Percentiles rank a stretch among this genome's conserved stretches.
phyloP scores from a whole-genome alignment of 2,888 invertebrate genomes.

The Antheraea yamamai region DNA sequence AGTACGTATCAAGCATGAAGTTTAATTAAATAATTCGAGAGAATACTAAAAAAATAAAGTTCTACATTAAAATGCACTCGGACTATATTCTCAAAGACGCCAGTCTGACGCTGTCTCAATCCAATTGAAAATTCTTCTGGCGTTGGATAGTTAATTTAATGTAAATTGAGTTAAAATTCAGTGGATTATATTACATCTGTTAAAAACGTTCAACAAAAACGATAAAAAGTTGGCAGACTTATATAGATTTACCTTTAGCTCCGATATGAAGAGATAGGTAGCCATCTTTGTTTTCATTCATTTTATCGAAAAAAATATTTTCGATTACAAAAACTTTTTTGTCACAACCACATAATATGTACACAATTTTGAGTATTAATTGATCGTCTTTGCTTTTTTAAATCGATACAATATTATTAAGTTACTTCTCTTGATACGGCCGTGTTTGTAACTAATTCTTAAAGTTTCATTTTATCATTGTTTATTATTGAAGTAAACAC shows the following conservation, averaged over 20 bases:
- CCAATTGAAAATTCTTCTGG: conserved; percentile 5
- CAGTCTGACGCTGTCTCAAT: conserved; percentile 4
- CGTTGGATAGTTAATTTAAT: conserved; percentile 6
- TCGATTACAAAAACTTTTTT: background rate
- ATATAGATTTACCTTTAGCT: conserved; percentile 4
- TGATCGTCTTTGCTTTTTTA: background rate
- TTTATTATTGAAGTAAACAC: background rate
- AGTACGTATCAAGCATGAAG: too few species aligned
- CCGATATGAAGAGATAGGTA: background rate
- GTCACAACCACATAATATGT: background rate
- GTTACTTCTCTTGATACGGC: background rate
- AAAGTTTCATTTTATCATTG: conserved; percentile 2
- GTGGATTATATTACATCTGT: background rate
- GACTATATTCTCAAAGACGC: conserved; percentile 4
- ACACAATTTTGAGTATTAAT: background rate
- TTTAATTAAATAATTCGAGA: background rate
- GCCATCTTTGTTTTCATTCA: background rate
- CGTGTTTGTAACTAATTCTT: background rate
- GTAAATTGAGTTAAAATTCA: background rate
- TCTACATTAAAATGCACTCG: background rate
- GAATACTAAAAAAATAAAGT: background rate
- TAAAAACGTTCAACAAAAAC: background rate
- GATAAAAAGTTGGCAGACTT: background rate
- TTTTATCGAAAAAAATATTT: background rate
- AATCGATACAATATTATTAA: background rate